phyloP scores from a whole-genome alignment of 2,797 vertebrate species.

The Jordanella pulchra region DNA sequence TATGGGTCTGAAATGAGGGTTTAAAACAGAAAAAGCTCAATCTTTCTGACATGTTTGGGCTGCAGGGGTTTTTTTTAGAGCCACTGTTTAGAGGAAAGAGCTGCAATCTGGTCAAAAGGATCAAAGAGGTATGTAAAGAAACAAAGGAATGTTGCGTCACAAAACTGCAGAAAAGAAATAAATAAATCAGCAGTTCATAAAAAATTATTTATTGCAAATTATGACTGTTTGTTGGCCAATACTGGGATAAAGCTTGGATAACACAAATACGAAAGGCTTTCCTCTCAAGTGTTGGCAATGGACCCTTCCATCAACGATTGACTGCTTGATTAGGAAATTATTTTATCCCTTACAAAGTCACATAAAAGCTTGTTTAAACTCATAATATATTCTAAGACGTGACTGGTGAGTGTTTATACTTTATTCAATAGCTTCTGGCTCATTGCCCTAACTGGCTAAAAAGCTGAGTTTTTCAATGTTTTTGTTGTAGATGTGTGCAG shows the following conservation, averaged over 20 bases:
- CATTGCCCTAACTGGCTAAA: conserved; percentile 19
- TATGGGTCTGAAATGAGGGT: neutral
- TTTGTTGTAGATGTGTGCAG: conserved; percentile 16
- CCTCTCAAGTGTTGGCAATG: no score
- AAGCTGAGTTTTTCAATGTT: conserved; percentile 29
- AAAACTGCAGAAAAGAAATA: neutral
- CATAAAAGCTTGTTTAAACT: conserved; percentile 29
- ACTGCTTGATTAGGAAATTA: no score
- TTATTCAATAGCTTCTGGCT: conserved; percentile 32
- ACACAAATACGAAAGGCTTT: no score
- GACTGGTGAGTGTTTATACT: conserved; percentile 52
- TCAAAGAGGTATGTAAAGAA: conserved; percentile 1
- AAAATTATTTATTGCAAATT: neutral
- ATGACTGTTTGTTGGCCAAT: no score
- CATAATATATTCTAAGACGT: conserved; percentile 50
- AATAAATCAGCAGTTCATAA: neutral
- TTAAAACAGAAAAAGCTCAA: neutral
- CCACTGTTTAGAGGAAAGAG: neutral
- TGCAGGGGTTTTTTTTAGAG: neutral
- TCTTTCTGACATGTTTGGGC: neutral
- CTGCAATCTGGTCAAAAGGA: neutral
- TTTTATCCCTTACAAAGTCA: neutral
- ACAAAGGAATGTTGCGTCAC: neutral
- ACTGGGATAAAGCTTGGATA: no score
- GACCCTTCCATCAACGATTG: no score